Conservation (phyloP, 2,797 vertebrate genomes). For the Danio kyathit region DNA sequence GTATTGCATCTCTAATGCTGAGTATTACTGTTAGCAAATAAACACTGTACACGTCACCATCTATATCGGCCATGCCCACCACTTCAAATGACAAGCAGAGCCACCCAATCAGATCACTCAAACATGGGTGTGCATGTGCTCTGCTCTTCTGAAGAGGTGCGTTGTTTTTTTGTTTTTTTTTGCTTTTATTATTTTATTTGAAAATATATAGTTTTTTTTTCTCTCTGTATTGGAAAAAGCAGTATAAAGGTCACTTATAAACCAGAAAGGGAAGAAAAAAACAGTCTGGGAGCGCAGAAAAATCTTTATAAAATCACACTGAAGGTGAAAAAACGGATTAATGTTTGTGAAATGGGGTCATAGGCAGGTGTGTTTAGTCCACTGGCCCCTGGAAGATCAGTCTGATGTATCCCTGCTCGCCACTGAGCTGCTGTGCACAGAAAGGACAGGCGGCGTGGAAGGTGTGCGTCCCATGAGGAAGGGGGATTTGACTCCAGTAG, state of each 20-base stretch:
- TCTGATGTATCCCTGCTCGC: slow-evolving; percentile 94
- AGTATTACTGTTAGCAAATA: slow-evolving; percentile 68
- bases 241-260: slow-evolving; percentile 83
- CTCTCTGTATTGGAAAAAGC: slow-evolving; percentile 76
- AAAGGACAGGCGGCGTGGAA: slow-evolving; percentile 98
- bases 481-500: slow-evolving; percentile 97
- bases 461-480: slow-evolving; percentile 97
- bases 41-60: slow-evolving; percentile 73
- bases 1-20: slow-evolving; percentile 76
- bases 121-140: slow-evolving; percentile 26
- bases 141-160: slow-evolving; percentile 5
- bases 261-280: slow-evolving; percentile 49
- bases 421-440: slow-evolving; percentile 93
- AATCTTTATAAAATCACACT: slow-evolving; percentile 13
- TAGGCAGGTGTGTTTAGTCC: slow-evolving; percentile 80
- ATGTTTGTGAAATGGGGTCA: slow-evolving; percentile 7
- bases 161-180: slow-evolving; percentile 60
- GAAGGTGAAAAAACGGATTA: not conserved
- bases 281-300: slow-evolving; percentile 24
- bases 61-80: not conserved
- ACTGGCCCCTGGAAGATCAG: slow-evolving; percentile 99
- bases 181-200: slow-evolving; percentile 75
- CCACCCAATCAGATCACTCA: slow-evolving; percentile 20
- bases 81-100: slow-evolving; percentile 12
- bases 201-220: slow-evolving; percentile 83